phyloP scores from a whole-genome alignment of 1,140 invertebrate genomes.

The Lutraria rhynchaena region DNA sequence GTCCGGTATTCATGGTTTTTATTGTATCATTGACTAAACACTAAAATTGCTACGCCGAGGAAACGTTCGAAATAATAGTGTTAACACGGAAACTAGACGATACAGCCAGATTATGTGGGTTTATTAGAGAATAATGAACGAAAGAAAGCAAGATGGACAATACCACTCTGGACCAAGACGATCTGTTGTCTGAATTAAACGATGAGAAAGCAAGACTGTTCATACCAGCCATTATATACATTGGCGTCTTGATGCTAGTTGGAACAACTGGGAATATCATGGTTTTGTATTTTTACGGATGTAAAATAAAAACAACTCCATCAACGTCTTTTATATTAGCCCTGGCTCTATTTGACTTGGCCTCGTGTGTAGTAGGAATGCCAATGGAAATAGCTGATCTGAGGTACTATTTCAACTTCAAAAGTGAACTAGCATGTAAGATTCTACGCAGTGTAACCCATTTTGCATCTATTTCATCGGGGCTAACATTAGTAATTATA shows the following conservation, averaged over 20 bases:
- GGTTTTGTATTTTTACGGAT: constrained; percentile 57
- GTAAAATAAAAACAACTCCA: constrained; percentile 42
- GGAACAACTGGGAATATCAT: constrained; percentile 52
- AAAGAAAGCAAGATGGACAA: background rate
- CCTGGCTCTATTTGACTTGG: constrained; percentile 64
- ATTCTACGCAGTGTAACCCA: constrained; percentile 60
- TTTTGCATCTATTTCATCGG: constrained; percentile 60
- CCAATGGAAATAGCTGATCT: constrained; percentile 70
- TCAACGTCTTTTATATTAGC: constrained; percentile 60
- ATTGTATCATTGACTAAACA: too few species aligned
- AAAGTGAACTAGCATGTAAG: constrained; percentile 62
- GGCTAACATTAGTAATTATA: constrained; percentile 62
- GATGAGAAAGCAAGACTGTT: constrained; percentile 45
- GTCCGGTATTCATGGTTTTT: too few species aligned
- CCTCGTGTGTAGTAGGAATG: constrained; percentile 61
- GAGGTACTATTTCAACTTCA: constrained; percentile 64
- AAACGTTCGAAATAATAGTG: too few species aligned
- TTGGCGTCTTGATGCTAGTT: constrained; percentile 55
- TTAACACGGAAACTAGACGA: too few species aligned
- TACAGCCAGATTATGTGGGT: too few species aligned
- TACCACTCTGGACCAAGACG: background rate
- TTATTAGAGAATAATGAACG: too few species aligned
- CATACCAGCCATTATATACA: constrained; percentile 60
- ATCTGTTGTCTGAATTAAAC: constrained; percentile 39
- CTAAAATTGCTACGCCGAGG: too few species aligned